phyloP scores from a whole-genome alignment of 2,113 vertebrate genomes.

The Salvelinus alpinus region DNA sequence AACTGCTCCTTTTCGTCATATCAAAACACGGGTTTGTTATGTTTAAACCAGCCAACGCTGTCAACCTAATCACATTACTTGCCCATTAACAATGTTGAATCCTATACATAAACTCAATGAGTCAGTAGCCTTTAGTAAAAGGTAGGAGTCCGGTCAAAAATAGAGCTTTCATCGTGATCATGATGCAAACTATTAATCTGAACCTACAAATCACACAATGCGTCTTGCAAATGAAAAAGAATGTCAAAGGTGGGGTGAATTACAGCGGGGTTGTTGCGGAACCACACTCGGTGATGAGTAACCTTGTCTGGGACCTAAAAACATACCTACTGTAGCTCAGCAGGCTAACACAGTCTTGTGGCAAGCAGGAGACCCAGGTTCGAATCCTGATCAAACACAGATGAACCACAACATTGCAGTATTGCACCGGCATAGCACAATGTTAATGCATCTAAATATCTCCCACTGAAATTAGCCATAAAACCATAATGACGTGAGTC shows the following conservation, averaged over 20 bases:
- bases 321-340: too few species aligned
- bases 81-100: slow-evolving; percentile 16
- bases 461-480: slow-evolving; percentile 52
- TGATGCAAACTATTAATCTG: slow-evolving; percentile 4
- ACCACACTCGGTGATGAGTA: too few species aligned
- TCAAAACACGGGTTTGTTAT: background rate
- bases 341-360: too few species aligned
- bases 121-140: slow-evolving; percentile 32
- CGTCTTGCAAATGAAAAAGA: too few species aligned
- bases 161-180: slow-evolving; percentile 22
- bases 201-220: too few species aligned
- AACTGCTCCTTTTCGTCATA: background rate
- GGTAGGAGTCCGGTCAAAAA: slow-evolving; percentile 12
- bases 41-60: background rate
- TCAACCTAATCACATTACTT: background rate
- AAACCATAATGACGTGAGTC: slow-evolving; percentile 55
- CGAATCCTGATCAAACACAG: too few species aligned
- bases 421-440: slow-evolving; percentile 20
- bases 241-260: too few species aligned
- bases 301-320: background rate
- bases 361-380: too few species aligned
- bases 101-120: slow-evolving; percentile 29
- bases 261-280: too few species aligned
- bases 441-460: slow-evolving; percentile 47
- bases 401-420: too few species aligned